Evolutionary conservation across 2,888 invertebrate species (phyloP).

Genomic region (Tholera decimalis): DNA sequence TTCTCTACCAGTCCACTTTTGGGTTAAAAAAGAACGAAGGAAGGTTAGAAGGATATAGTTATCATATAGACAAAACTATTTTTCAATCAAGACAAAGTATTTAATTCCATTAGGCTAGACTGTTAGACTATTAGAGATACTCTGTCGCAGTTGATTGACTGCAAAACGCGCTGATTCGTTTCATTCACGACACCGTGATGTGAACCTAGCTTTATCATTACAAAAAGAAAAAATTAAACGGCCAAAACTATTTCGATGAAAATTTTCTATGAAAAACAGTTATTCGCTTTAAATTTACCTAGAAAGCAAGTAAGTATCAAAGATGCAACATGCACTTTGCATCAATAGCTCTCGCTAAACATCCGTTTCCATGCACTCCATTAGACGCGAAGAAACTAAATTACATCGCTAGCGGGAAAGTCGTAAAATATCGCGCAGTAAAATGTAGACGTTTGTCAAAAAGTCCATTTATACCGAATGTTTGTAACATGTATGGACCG

Average conservation of each 20-base stretch:
- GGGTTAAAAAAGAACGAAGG: too few relatives aligned
- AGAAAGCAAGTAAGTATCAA: conserved; percentile 14
- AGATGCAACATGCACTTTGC: conserved; percentile 41
- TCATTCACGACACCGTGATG: too few relatives aligned
- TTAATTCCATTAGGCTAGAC: too few relatives aligned
- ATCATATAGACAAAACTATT: too few relatives aligned
- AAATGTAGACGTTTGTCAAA: conserved; percentile 53
- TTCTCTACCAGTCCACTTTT: too few relatives aligned
- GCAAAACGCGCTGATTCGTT: too few relatives aligned
- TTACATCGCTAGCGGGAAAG: conserved; percentile 33
- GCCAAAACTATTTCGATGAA: not conserved
- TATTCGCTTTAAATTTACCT: conserved; percentile 7
- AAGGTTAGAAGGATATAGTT: too few relatives aligned
- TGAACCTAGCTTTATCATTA: too few relatives aligned
- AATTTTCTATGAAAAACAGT: conserved; percentile 4
- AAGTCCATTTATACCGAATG: conserved; percentile 49
- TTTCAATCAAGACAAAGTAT: too few relatives aligned
- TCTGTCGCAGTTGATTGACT: too few relatives aligned
- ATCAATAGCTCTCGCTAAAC: conserved; percentile 22
- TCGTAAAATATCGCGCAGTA: conserved; percentile 27
- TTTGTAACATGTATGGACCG: conserved; percentile 49
- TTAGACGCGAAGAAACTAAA: conserved; percentile 56
- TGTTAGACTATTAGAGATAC: too few relatives aligned
- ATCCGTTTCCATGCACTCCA: conserved; percentile 41
- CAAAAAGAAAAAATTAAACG: not conserved